A percentile compares a stretch with the other conserved stretches of the same genome.
Conservation (phyloP, 2,113 vertebrate species). For the Mola mola region DNA sequence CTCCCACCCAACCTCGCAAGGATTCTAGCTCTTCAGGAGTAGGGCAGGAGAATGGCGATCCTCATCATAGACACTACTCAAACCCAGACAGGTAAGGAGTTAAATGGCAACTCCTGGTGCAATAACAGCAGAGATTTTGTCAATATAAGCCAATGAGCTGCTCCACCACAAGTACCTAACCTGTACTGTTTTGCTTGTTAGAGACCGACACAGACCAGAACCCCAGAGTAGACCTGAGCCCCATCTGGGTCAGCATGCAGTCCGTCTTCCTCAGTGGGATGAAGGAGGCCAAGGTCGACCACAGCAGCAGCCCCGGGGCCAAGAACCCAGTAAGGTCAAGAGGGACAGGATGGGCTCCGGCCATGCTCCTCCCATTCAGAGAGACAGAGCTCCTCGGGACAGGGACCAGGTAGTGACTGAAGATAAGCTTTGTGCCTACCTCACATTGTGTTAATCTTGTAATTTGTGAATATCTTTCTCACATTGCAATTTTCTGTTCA, state of each 20-base stretch:
- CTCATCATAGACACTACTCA: constrained; percentile 52
- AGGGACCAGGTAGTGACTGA: constrained; percentile 53
- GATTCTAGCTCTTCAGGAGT: constrained; percentile 76
- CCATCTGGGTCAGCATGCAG: constrained; percentile 52
- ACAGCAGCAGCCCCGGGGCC: constrained; percentile 84
- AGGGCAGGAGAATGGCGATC: constrained; percentile 76
- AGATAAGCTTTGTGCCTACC: too few species aligned
- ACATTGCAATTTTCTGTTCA: too few species aligned
- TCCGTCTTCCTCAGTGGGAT: constrained; percentile 53
- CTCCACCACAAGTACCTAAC: too few species aligned
- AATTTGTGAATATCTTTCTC: too few species aligned
- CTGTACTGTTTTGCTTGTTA: constrained; percentile 12
- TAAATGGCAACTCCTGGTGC: neutral
- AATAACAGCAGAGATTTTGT: neutral
- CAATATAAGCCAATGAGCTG: neutral
- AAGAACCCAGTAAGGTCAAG: constrained; percentile 78
- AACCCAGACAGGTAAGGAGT: constrained; percentile 63
- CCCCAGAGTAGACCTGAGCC: constrained; percentile 54
- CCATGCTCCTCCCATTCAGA: constrained; percentile 66
- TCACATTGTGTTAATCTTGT: too few species aligned
- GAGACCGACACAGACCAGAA: constrained; percentile 66
- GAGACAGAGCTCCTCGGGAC: constrained; percentile 65
- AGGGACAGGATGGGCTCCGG: constrained; percentile 61
- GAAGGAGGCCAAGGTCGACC: constrained; percentile 66
- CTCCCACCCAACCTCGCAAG: constrained; percentile 81